Percentiles rank a stretch among this genome's conserved stretches.
These are phyloP conservation scores for Eupithecia dodoneata DNA, from an alignment of 2,888 invertebrate genomes.

Conservation along the genomic window DNA sequence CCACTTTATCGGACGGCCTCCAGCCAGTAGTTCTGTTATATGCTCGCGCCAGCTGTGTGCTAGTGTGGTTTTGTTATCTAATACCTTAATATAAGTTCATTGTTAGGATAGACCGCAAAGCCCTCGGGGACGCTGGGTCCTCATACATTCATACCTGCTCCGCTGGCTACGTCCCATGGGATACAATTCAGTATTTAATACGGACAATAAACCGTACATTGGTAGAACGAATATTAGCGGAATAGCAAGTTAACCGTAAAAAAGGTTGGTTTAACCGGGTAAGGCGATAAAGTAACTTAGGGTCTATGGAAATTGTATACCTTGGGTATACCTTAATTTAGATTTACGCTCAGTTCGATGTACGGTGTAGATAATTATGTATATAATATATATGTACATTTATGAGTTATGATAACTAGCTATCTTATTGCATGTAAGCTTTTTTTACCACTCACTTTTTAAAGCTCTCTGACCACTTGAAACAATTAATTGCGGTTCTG, in stretches of 20 bases:
- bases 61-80: slow-evolving; percentile 36
- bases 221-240: slow-evolving; percentile 35
- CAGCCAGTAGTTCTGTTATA: slow-evolving; percentile 35
- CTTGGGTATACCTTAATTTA: not conserved
- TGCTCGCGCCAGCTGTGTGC: slow-evolving; percentile 33
- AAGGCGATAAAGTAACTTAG: not conserved
- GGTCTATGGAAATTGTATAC: not conserved
- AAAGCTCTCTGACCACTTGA: slow-evolving; percentile 14
- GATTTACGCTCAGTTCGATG: not conserved
- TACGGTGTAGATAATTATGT: not conserved
- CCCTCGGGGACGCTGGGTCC: slow-evolving; percentile 15
- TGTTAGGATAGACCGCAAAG: slow-evolving; percentile 35
- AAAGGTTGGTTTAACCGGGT: slow-evolving; percentile 32
- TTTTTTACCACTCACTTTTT: not conserved
- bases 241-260: slow-evolving; percentile 32
- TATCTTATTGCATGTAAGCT: not conserved
- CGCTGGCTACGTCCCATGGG: slow-evolving; percentile 29
- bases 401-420: not conserved
- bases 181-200: slow-evolving; percentile 41
- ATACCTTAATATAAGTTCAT: slow-evolving; percentile 38
- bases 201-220: slow-evolving; percentile 32
- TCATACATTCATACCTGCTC: slow-evolving; percentile 21
- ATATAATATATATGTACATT: no score
- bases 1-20: slow-evolving; percentile 29
- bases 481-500: slow-evolving; percentile 33